Base-by-base conservation (phyloP, 2,113 vertebrate species). In the Hippocampus guttulatus region DNA sequence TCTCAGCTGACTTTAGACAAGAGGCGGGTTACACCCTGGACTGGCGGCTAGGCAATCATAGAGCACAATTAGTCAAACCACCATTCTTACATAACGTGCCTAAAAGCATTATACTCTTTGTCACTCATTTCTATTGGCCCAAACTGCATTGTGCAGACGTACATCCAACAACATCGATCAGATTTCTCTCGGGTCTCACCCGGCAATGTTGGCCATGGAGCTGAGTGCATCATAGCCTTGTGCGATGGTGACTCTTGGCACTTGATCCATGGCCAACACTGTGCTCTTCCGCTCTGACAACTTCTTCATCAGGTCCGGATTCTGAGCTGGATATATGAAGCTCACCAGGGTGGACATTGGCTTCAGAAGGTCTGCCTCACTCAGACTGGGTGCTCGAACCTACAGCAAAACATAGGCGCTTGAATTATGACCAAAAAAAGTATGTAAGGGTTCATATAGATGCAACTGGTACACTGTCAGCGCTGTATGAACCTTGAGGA, bases 231-330 rank as follows among this genome's bases (percentile, higher is more conserved):
- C 92, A 1, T 87, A 92, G 61, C 93, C 92, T 85, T 94, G 93
- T 2, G 93, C 93, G 47, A 94, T 93, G 63, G 93, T 94, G 68
- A 94, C 93, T 40, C 92, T 79, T 72, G 93, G 89, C 63, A 93
- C 92, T 85, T 93, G 89, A 72, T 93, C 92, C 92, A 92, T 92
- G 67, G 92, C 92, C 73, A 93, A 74, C 68, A 93, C 89, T 0
- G 79, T 91, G 84, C 87, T 82, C 82, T 91, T 87, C 64, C 87
- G 87, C 64, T 89, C 82, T 45, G 83, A 78, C 69, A 92, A 88
- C 74, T 87, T 92, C 16, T 74, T 74, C 89, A 92, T 88, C 47
- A 94, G 88, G 14, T 92, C 90, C 8, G 85, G 75, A 78, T 94
- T 94, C 84, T 93, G 92, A 0, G 91, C 91, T 16, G 90, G 91